Evolutionary conservation across 1,140 invertebrate genomes (phyloP), one percentile per base, ranked within the genome.

Genomic region (Drosophila littoralis): DNA sequence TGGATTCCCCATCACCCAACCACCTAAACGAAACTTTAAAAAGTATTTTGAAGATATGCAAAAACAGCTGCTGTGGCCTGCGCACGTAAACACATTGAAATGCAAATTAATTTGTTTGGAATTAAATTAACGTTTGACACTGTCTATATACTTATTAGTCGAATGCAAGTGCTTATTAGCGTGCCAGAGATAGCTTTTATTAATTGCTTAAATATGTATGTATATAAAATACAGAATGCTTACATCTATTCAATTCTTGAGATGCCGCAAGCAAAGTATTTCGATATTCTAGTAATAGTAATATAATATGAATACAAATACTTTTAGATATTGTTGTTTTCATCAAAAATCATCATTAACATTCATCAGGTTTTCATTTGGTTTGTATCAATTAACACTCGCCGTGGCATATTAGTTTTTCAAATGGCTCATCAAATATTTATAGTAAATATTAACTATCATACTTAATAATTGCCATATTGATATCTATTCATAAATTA

Each of bases 21-120:
- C 52, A 43, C 48, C 51, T 50, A 8, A 51, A 46, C 36, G 28
- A 28, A 50, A 13, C 48, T 28, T 35, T 40, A 28, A 51, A 54
- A 54, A 66, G 76, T 65, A 58, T 59, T 12, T 40, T 32, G 54
- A 65, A 57, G 66, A 33, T 46, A 63, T 76, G 59, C 70, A 42
- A 22, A 50, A 52, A 48, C 43, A 15, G 45, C 70, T 46, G 59
- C 42, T 55, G 38, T 46, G 54, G 38, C 35, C 33, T 42, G 50
- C 35, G 64, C 81, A 80, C 74, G 82, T 85, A 82, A 71, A 28
- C 22, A 63, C 75, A 72, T 85, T 78, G 28, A 81, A 86, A 85
- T 85, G 81, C 81, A 85, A 85, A 85, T 85, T 50, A 32, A 42
- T 33, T 15, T 33, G 32, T 57, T 55, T 48, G 36, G 52, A 74